phyloP scores from a whole-genome alignment of 2,113 vertebrate species.

The Alosa alosa region DNA sequence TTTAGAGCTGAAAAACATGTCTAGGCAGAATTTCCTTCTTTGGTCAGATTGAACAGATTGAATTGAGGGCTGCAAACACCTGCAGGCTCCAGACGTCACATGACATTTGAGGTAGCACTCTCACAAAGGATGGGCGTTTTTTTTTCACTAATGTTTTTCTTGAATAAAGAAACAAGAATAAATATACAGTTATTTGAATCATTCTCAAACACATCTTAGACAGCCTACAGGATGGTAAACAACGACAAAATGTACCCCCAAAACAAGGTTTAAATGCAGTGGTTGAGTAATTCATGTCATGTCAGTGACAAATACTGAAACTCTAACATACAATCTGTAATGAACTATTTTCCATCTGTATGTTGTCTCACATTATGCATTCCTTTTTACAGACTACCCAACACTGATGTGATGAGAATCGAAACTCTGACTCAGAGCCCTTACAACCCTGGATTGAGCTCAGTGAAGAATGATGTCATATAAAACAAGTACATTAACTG shows the following conservation, averaged over 20 bases:
- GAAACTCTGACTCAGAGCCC: neutral
- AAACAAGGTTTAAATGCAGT: neutral
- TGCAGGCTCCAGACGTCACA: neutral
- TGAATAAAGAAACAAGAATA: neutral
- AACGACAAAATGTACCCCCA: too few relatives aligned
- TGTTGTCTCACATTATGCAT: neutral
- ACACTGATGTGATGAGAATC: neutral
- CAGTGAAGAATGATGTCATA: neutral
- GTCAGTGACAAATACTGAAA: too few relatives aligned
- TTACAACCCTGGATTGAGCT: neutral
- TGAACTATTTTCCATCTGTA: too few relatives aligned
- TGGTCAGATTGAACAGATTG: neutral
- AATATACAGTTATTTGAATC: neutral
- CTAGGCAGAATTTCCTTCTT: slow-evolving; percentile 23
- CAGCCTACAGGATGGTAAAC: neutral
- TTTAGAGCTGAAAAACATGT: slow-evolving; percentile 24
- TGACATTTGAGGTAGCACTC: neutral
- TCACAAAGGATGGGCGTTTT: too few relatives aligned
- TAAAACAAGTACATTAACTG: neutral
- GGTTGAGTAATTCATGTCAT: too few relatives aligned
- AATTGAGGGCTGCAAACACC: neutral
- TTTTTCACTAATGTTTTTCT: neutral
- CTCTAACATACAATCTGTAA: too few relatives aligned
- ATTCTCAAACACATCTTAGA: neutral
- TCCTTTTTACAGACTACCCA: neutral